phyloP scores from a whole-genome alignment of 1,140 invertebrate genomes.

The Listronotus oregonensis region DNA sequence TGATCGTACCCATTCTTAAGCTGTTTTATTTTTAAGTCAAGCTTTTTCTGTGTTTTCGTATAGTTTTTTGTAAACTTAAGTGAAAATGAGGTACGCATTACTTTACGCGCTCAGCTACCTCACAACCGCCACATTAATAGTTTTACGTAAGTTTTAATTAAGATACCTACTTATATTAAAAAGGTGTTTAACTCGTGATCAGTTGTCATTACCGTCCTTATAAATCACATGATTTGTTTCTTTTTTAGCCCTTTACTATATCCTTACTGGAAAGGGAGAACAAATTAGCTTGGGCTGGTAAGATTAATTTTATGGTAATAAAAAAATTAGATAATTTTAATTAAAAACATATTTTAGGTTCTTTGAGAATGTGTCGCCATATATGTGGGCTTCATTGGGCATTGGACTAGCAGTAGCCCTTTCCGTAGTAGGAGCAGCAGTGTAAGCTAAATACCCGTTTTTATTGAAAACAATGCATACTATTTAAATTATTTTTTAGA shows the following conservation, averaged over 20 bases:
- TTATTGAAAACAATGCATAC: constrained; percentile 2
- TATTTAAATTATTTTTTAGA: constrained; percentile 47
- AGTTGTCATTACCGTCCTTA: constrained; percentile 14
- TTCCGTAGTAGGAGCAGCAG: constrained; percentile 95
- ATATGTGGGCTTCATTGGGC: constrained; percentile 92
- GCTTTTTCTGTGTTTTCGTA: no score
- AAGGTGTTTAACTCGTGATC: constrained; percentile 33
- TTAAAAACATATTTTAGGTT: constrained; percentile 63
- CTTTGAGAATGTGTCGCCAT: constrained; percentile 81
- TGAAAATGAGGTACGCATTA: constrained; percentile 40
- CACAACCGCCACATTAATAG: constrained; percentile 22
- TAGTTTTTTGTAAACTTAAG: no score
- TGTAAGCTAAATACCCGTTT: constrained; percentile 63
- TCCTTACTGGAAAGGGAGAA: constrained; percentile 49
- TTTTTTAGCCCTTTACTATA: constrained; percentile 45
- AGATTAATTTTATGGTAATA: constrained; percentile 8
- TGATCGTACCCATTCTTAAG: no score
- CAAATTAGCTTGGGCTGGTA: constrained; percentile 49
- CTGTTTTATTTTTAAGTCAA: no score
- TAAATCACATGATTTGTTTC: constrained; percentile 33
- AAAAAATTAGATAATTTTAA: background rate
- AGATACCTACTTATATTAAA: background rate
- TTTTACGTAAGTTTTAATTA: constrained; percentile 42
- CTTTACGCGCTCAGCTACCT: constrained; percentile 30
- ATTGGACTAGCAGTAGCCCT: constrained; percentile 91